phyloP scores from a whole-genome alignment of 2,113 vertebrate species.

The Megalops atlanticus region DNA sequence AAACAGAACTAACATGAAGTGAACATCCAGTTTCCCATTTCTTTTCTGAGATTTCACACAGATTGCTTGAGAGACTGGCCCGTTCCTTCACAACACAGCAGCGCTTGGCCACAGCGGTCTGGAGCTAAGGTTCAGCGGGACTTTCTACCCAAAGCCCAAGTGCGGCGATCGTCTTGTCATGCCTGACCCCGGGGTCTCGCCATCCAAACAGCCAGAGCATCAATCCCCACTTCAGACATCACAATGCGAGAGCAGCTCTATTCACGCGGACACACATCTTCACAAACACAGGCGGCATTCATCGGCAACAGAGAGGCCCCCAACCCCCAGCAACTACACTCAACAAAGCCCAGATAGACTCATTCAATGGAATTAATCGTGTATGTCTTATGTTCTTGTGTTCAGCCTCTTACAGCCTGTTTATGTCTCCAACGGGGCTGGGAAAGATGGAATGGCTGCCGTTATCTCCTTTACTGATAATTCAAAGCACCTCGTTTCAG shows the following conservation, averaged over 20 bases:
- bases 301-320: conserved; percentile 17
- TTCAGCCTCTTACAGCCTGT: neutral
- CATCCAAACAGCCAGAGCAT: neutral
- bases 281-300: neutral
- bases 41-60: too few species aligned
- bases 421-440: neutral
- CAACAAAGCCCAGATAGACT: neutral
- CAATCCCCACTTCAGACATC: neutral
- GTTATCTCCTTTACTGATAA: neutral
- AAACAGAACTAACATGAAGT: too few species aligned
- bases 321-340: neutral
- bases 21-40: too few species aligned
- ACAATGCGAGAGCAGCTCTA: neutral
- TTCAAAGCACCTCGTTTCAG: neutral
- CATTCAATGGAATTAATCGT: neutral
- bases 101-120: neutral
- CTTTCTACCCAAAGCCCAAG: neutral
- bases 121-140: neutral
- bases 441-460: neutral
- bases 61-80: too few species aligned
- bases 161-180: too few species aligned
- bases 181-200: neutral
- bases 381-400: neutral
- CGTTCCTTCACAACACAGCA: too few species aligned
- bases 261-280: neutral